Base-by-base conservation (phyloP, 2,888 invertebrate genomes). In the Drosophila infuscata region DNA sequence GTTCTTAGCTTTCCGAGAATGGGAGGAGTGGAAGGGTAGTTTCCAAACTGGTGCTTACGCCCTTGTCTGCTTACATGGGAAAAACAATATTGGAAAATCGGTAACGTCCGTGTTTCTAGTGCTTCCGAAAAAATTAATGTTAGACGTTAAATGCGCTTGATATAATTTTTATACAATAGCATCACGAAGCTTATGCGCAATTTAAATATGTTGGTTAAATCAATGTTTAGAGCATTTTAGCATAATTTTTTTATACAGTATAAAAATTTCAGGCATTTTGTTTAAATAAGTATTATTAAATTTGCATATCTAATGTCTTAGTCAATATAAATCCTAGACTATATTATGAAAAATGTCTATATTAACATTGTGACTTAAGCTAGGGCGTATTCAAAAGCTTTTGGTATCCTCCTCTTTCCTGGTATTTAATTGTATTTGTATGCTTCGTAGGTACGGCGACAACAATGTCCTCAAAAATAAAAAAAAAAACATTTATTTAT, bases 371-470 rank as follows among this genome's bases (percentile, higher is more conserved):
- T 51, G 71, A 57, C 71, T 78, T 86, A 86, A 52, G 65, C 68
- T 87, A 83, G 54, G 52, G 73, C 77, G 48, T 64, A 66, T 70
- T 60, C 46, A 74, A 57, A 70, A 80, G 63, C 52, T 46, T 48
- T 66, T 65, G 49, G 30, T 33, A 76, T 58, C 41, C 52, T 67
- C 53, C 65, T 49, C 20, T 12, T 43, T 46, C 29, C 0, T 59
- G 25, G 52, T 58, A 49, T 67, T 61, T n/a, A 60, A 43, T 56
- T 61, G 17, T 58, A 54, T 64, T 54, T 49, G 66, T 68, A 81
- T 86, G 80, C 74, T 76, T 90, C 80, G 78, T 74, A 83, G 83
- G 88, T 84, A 86, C 89, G 91, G 90, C 91, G 91, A 88, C 92
- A 91, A 91, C 90, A 91, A 90, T 86, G 81, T 85, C 78, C 67